Conservation (phyloP, 2,797 vertebrate species). For the Lacerta viridis region DNA sequence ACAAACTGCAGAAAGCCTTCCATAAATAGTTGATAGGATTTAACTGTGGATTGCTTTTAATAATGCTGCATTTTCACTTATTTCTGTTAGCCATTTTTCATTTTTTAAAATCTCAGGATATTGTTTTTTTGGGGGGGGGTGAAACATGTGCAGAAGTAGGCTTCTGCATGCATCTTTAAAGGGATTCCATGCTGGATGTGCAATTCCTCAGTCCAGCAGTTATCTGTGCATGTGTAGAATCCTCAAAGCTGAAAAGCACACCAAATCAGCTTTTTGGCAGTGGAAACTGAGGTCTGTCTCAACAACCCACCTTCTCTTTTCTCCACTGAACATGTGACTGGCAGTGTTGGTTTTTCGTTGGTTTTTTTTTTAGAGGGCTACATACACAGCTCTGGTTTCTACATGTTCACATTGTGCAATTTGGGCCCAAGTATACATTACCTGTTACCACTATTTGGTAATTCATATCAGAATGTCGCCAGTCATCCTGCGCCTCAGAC, state of each 20-base stretch:
- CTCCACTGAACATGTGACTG: not conserved
- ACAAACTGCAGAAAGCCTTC: not conserved
- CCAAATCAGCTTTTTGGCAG: not conserved
- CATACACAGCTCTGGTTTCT: not conserved
- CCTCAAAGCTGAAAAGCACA: not conserved
- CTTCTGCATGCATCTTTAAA: not conserved
- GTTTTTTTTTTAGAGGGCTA: not conserved
- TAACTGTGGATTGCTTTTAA: not conserved
- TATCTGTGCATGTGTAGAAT: not conserved
- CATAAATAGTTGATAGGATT: not conserved
- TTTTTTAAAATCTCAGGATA: not conserved
- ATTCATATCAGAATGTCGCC: conserved; percentile 65
- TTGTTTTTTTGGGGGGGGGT: not conserved
- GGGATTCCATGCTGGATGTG: not conserved
- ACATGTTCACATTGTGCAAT: not conserved
- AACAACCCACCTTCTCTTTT: not conserved
- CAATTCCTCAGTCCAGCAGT: not conserved
- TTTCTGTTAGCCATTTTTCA: not conserved
- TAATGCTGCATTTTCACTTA: not conserved
- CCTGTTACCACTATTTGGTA: conserved; percentile 65
- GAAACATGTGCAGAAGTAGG: not conserved
- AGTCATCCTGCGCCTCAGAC: conserved; percentile 72
- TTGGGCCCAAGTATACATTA: conserved; percentile 55
- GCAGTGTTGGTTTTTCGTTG: too few species aligned
- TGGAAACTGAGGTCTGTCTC: not conserved